Evolutionary conservation across 2,797 vertebrate genomes (phyloP).

Genomic region (Nothura maculosa): DNA sequence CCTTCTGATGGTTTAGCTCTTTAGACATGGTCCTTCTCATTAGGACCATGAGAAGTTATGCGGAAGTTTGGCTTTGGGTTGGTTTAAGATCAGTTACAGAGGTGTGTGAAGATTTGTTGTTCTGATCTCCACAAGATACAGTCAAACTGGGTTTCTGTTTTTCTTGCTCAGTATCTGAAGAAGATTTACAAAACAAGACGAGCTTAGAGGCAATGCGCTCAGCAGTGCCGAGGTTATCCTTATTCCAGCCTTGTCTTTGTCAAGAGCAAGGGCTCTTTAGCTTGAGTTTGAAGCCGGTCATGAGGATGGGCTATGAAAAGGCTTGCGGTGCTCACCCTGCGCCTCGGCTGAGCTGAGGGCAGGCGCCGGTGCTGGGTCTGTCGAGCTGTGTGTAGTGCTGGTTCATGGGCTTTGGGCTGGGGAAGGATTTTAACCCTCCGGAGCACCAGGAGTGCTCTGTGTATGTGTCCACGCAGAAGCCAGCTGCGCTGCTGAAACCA

Average conservation of each 20-base stretch:
- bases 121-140: background rate
- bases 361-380: background rate
- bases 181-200: background rate
- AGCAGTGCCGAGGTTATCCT: background rate
- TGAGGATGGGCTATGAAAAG: background rate
- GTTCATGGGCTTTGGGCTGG: background rate
- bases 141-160: background rate
- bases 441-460: background rate
- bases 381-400: fast-evolving
- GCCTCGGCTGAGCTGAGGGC: background rate
- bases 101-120: background rate
- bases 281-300: fast-evolving
- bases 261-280: background rate
- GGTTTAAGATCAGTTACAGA: slow-evolving; percentile 5
- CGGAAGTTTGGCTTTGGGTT: slow-evolving; percentile 12
- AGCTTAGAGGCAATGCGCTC: background rate
- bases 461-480: background rate
- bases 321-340: background rate
- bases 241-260: background rate
- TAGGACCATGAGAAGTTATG: background rate
- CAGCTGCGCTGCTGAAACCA: background rate
- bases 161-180: background rate
- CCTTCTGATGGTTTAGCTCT: slow-evolving; percentile 7
- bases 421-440: background rate
- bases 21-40: no score